Conservation (phyloP, 2,113 vertebrate species). For the Telmatochromis sp. region DNA sequence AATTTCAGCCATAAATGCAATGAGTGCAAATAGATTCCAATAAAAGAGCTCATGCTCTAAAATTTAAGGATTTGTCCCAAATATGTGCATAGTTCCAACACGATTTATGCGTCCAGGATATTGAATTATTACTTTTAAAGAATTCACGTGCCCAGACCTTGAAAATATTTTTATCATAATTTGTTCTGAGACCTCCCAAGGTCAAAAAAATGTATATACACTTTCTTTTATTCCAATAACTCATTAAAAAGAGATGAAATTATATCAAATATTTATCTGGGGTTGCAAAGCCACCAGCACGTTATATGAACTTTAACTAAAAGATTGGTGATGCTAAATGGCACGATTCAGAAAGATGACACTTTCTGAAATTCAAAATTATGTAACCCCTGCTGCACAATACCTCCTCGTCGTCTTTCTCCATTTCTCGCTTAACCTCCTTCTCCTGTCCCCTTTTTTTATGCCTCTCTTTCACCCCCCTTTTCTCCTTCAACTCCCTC, state of each 20-base stretch:
- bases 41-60: neutral
- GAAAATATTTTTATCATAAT: neutral
- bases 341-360: neutral
- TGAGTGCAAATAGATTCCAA: slow-evolving; percentile 9
- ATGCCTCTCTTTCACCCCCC: slow-evolving; percentile 54
- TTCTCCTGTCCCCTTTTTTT: slow-evolving; percentile 64
- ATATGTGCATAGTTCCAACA: neutral
- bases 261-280: neutral
- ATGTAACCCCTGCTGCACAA: slow-evolving; percentile 4
- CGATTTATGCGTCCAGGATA: neutral
- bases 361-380: slow-evolving; percentile 46
- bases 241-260: neutral
- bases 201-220: neutral
- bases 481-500: slow-evolving; percentile 72
- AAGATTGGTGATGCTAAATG: neutral
- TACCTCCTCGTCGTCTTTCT: slow-evolving; percentile 76
- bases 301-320: neutral
- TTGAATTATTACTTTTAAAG: neutral
- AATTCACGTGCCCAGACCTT: neutral
- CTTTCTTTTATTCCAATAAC: neutral
- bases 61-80: neutral
- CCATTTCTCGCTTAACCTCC: slow-evolving; percentile 44
- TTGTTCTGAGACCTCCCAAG: neutral
- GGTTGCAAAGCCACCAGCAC: neutral
- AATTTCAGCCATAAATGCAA: slow-evolving; percentile 42